Percentiles rank a stretch among this genome's conserved stretches.
Conservation (phyloP, 2,113 vertebrate species). For the Megalops atlanticus region DNA sequence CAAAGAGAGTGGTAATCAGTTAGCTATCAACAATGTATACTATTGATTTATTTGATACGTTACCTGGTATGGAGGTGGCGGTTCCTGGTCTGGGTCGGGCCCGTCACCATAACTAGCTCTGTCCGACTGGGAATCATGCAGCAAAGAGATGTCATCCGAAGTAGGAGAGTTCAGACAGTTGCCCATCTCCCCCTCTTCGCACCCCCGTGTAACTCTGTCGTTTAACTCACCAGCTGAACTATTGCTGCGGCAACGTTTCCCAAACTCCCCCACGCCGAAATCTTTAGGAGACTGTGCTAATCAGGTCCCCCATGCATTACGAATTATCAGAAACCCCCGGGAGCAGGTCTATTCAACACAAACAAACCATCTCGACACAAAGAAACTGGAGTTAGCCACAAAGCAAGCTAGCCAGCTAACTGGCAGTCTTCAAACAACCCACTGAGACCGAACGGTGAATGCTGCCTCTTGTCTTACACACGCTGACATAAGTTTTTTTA, state of each 20-base stretch:
- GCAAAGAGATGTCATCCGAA: slow-evolving; percentile 90
- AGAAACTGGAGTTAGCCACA: slow-evolving; percentile 40
- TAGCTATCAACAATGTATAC: too few relatives aligned
- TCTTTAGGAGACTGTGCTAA: not conserved
- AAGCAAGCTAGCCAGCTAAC: not conserved
- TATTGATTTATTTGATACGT: not conserved
- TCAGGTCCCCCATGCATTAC: slow-evolving; percentile 25
- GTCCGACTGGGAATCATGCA: slow-evolving; percentile 91
- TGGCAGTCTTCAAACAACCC: not conserved
- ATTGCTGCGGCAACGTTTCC: not conserved
- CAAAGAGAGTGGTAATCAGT: too few relatives aligned
- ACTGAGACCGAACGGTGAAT: too few relatives aligned
- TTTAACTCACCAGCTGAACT: not conserved
- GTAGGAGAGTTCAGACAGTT: slow-evolving; percentile 93
- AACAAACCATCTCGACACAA: slow-evolving; percentile 56
- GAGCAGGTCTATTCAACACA: slow-evolving; percentile 26
- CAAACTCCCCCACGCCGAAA: not conserved
- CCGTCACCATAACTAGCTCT: slow-evolving; percentile 87
- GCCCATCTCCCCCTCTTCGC: slow-evolving; percentile 75
- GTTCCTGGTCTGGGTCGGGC: slow-evolving; percentile 86
- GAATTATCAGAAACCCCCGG: not conserved
- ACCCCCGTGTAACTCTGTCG: slow-evolving; percentile 7
- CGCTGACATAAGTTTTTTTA: too few relatives aligned
- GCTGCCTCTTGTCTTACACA: too few relatives aligned
- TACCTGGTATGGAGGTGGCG: slow-evolving; percentile 93